Evolutionary conservation across 2,888 invertebrate genomes (phyloP), one percentile per base, ranked within the genome.

Genomic region (Megastigmus dorsalis): DNA sequence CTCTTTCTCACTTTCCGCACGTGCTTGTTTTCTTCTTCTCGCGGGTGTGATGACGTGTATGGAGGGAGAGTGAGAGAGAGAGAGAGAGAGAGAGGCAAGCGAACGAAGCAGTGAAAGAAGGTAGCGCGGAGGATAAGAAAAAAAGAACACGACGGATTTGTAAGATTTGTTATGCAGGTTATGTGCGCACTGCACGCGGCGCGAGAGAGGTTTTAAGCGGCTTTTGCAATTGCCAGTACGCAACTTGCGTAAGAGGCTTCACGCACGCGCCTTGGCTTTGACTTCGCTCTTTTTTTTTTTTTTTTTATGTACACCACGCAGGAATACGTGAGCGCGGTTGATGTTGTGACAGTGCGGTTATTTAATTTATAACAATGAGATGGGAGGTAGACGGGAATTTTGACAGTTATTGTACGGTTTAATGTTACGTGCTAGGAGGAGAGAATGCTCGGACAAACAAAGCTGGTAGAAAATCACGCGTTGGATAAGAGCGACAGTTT

Each of bases 321-420:
- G 33, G 36, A 55, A 23, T 13, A 55, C 9, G 48, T 54, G 30
- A 5, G 18, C 18, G 30, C 33, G 38, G 6, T 5, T 1, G 5
- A 15, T 1, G 38, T 36, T 38, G 26, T 38, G 23, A 33, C n/a
- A n/a, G n/a, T n/a, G 55, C 33, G 41, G 20, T 20, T 18, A 7
- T 18, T 69, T 52, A 52, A 60, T 69, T n/a, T 69, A 60, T 33
- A 38, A 59, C n/a, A 41, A 55, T 43, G n/a, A 54, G 43, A 38
- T 48, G 10, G 4, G 4, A n/a, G 13, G 26, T 5, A 9, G 15
- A 0, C 15, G 33, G 7, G 23, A 6, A n/a, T 67, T 48, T 67
- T 57, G 36, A 43, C 57, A 41, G 4, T 23, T 54, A 26, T 48
- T 45, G 4, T 54, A 5, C 3, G 20, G 28, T 33, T 2, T 30